Base-by-base conservation (phyloP, 2,797 vertebrate genomes). In the Picus viridis region DNA sequence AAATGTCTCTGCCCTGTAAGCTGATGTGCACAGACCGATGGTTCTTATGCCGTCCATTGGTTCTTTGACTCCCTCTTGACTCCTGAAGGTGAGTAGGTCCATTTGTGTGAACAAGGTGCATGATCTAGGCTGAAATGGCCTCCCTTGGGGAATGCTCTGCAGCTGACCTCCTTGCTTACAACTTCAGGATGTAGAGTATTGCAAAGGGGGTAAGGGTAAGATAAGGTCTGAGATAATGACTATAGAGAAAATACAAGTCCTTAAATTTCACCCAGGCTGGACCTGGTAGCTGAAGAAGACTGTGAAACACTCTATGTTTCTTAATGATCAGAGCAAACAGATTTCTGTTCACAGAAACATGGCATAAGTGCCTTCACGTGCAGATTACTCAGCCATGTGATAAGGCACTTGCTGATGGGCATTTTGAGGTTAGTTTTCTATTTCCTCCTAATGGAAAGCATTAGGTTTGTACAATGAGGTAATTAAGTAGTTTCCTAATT, bases 1-100 rank as follows among this genome's bases (percentile, higher is more conserved):
- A 94, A 94, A 95, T 59, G 68, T 53, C 76, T 83, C 68, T 93
- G 53, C 67, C 71, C 81, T 58, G 76, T 82, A 89, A 93, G 70
- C 76, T 82, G 73, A 79, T 84, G 79, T 76, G 70, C 74, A 51
- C 30, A 88, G 76, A 65, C 29, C 18, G 57, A 58, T 39, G 49
- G 26, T 27, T 83, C 57, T 53, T 81, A 20, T 3, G 39, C 67
- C 39, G 30, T 43, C 29, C 7, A 3, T 16, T 63, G 32, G 54
- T 59, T 70, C 30, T 89, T 86, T 36, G 61, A 68, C 76, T 73
- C 70, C 11, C 9, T 62, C 76, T 67, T 75, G 80, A 68, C 81
- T 83, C 62, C 65, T 72, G 59, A 79, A 82, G 36, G 34, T 47
- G 75, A 5, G 1, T 57, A 8, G 2, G 6, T 27, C 43, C 84